Conservation (phyloP, 1,140 invertebrate species). For the Portunus trituberculatus region DNA sequence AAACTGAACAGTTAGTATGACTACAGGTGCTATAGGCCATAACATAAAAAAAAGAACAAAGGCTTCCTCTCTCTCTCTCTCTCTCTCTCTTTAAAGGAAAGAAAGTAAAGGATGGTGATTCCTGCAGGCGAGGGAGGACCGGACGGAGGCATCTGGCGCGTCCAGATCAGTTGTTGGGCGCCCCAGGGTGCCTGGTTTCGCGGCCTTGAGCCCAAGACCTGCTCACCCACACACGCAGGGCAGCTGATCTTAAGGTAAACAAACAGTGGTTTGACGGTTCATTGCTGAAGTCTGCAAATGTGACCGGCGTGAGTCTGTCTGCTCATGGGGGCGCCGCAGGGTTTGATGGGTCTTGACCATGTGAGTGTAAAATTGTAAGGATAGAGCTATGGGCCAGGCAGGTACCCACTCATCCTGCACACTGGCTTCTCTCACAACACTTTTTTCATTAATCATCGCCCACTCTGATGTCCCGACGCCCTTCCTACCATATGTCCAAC, state of each 20-base stretch:
- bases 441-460: not conserved
- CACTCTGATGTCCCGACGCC: not conserved
- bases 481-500: not conserved
- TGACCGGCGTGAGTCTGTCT: not conserved
- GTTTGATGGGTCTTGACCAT: not conserved
- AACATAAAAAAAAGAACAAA: too few species aligned
- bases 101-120: not conserved
- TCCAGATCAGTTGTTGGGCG: not conserved
- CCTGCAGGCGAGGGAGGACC: not conserved
- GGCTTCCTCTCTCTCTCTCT: too few species aligned
- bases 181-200: not conserved
- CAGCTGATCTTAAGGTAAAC: not conserved
- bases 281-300: not conserved
- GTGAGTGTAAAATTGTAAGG: too few species aligned
- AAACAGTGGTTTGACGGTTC: not conserved
- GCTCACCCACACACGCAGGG: conserved; percentile 15
- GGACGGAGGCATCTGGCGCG: not conserved
- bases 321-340: not conserved
- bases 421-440: not conserved
- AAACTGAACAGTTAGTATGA: too few species aligned
- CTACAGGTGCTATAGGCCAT: too few species aligned
- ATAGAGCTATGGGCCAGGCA: not conserved
- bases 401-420: not conserved
- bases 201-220: not conserved
- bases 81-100: not conserved